Base-by-base conservation (phyloP, 2,888 invertebrate species). In the Eubasilissa splendida region DNA sequence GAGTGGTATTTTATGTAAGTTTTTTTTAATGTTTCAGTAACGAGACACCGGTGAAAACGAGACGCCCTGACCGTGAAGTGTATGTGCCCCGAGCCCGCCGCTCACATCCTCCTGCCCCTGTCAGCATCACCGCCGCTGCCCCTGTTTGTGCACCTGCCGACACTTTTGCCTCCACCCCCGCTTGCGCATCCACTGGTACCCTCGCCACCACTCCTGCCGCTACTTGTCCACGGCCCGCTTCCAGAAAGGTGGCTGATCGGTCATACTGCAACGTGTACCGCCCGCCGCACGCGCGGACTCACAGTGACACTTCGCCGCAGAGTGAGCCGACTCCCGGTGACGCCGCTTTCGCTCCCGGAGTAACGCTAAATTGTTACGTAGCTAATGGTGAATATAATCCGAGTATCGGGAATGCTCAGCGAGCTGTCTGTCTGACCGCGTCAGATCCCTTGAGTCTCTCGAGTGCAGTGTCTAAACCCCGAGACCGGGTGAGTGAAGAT, bases 81-180 rank as follows among this genome's bases (percentile, higher is more conserved):
- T 96, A 96, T 90, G 93, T 96, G 82, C 96, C 96, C 82, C 91
- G 94, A 86, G 94, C 94, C 82, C 90, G 93, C 83, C 91, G 94
- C 81, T 63, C 42, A 85, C 86, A 83, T 70, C 83, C 60, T 12
- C 10, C 42, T 11, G 22, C 71, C 7, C 31, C 52, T 33, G 42
- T 50, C 10, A 42, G 33, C 22, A 11, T 31, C 31, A 11, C 9
- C 5, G 60, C 71, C 42, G 33, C 63, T 10, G 54, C 59, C 50
- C 12, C 22, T 5, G 22, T 14, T 60, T 14, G 60, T 60, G 60
- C 14, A 31, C 42, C 76, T 8, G 14, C 56, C 58, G 42, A 33
- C 33, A 33, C 52, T 5, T 31, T 22, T 54, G 82, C 71, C 52
- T 22, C 53, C 42, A 54, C 50, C 70, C 59, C 22, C 5, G 54